These are phyloP conservation scores for Vollenhovia emeryi DNA, from an alignment of 1,140 invertebrate species.

Conservation along the genomic window DNA sequence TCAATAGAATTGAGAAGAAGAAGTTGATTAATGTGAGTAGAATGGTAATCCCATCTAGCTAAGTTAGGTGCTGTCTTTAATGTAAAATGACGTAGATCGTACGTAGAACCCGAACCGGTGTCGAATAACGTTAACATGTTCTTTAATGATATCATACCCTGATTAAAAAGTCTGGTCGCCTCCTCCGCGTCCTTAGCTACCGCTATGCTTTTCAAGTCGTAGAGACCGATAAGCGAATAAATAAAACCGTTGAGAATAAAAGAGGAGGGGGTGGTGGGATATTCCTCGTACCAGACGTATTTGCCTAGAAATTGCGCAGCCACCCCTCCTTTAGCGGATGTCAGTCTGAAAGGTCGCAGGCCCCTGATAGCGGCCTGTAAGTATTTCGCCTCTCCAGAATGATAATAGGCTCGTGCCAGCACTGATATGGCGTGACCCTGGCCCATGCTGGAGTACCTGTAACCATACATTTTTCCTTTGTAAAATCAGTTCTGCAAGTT, in stretches of 20 bases:
- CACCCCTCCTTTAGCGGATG: constrained; percentile 92
- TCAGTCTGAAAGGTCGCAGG: constrained; percentile 92
- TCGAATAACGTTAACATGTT: constrained; percentile 96
- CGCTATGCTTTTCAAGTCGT: constrained; percentile 93
- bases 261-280: constrained; percentile 97
- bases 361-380: constrained; percentile 93
- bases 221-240: constrained; percentile 98
- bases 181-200: constrained; percentile 86
- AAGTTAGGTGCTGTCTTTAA: constrained; percentile 96
- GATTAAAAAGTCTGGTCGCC: constrained; percentile 91
- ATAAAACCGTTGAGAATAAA: constrained; percentile 99
- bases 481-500: not conserved
- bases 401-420: constrained; percentile 94
- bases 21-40: constrained; percentile 98
- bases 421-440: constrained; percentile 98
- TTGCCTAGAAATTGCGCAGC: constrained; percentile 93
- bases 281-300: constrained; percentile 98
- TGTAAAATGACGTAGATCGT: constrained; percentile 97
- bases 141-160: constrained; percentile 96
- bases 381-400: constrained; percentile 91
- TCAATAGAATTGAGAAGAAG: constrained; percentile 95
- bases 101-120: constrained; percentile 97
- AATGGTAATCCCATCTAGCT: constrained; percentile 98
- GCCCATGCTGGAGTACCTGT: constrained; percentile 97
- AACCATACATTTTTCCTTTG: not conserved